Percentiles rank a stretch among this genome's conserved stretches.
phyloP scores from a whole-genome alignment of 2,113 vertebrate genomes.

The Thermophis baileyi region DNA sequence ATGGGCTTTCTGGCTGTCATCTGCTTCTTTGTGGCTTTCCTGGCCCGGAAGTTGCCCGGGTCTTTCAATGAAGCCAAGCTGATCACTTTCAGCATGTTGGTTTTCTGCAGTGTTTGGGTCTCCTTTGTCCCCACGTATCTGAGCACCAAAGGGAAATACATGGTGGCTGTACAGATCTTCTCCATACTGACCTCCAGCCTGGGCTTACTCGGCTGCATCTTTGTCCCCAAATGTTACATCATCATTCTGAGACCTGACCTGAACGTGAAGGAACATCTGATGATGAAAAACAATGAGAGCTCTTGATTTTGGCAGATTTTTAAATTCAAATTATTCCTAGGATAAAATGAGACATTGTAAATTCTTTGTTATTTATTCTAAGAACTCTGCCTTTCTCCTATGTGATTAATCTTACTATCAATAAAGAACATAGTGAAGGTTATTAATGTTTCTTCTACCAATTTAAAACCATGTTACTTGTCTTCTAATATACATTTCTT shows the following conservation, averaged over 20 bases:
- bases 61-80: background rate
- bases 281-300: background rate
- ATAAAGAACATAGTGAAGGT: too few species aligned
- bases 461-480: background rate
- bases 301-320: background rate
- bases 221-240: background rate
- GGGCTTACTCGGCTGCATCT: background rate
- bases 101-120: background rate
- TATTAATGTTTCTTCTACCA: too few species aligned
- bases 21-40: background rate
- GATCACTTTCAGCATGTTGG: background rate
- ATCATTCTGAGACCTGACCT: background rate
- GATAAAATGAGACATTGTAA: too few species aligned
- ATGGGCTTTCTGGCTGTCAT: background rate
- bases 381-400: too few species aligned
- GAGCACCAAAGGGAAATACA: background rate
- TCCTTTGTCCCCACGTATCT: background rate
- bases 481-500: background rate
- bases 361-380: too few species aligned
- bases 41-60: background rate
- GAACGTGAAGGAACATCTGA: background rate
- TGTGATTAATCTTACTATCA: too few species aligned
- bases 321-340: too few species aligned
- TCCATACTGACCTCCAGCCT: background rate
- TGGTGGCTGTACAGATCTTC: background rate